A percentile compares a stretch with the other conserved stretches of the same genome.
Conservation (phyloP, 2,113 vertebrate species). For the Astatoreochromis straeleni region DNA sequence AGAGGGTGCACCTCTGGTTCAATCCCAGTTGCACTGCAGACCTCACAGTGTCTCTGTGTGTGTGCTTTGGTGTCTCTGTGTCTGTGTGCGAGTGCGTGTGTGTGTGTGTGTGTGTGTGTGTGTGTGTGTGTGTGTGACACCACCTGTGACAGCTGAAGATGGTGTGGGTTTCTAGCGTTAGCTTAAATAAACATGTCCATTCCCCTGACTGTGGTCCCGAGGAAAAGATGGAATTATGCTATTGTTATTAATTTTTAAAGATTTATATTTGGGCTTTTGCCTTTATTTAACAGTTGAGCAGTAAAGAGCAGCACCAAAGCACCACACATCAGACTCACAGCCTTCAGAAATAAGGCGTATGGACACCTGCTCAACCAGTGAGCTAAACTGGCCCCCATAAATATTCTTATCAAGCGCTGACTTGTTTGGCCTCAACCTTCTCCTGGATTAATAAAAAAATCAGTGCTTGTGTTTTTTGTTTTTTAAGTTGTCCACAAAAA, state of each 20-base stretch:
- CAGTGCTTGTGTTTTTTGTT: rapidly evolving
- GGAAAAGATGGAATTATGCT: not conserved
- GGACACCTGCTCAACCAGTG: not conserved
- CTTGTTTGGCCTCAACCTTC: not conserved
- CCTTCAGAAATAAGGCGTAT: not conserved
- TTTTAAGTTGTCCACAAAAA: not conserved
- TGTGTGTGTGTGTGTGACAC: too few relatives aligned
- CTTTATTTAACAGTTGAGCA: not conserved
- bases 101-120: too few relatives aligned
- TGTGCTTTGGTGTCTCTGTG: too few relatives aligned
- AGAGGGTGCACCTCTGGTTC: too few relatives aligned
- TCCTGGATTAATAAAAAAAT: not conserved
- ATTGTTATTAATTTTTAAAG: not conserved
- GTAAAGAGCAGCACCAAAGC: not conserved
- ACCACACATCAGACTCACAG: not conserved
- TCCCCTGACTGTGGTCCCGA: not conserved
- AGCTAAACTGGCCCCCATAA: not conserved
- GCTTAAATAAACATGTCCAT: too few relatives aligned
- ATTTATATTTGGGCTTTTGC: not conserved
- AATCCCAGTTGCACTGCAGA: too few relatives aligned
- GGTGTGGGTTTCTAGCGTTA: too few relatives aligned
- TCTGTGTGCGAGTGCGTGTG: too few relatives aligned
- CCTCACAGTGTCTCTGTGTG: too few relatives aligned
- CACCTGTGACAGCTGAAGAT: too few relatives aligned
- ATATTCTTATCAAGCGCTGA: not conserved